Conservation (phyloP, 1,140 invertebrate species). For the Micrasema longulum region DNA sequence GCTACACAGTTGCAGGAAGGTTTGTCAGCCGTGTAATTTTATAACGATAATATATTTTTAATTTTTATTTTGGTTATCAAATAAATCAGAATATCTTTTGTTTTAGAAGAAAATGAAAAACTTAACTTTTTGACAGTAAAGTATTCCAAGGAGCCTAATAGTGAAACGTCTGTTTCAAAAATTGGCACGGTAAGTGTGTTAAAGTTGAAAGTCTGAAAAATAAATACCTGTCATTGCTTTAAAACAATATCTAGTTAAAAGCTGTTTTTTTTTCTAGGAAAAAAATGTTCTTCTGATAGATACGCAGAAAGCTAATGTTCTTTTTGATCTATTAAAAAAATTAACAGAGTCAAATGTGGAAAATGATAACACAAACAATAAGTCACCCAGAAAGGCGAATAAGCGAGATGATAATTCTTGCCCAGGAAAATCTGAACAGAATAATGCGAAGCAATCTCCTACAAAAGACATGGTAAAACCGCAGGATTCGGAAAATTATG, state of each 20-base stretch:
- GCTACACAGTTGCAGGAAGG: no score
- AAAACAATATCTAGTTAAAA: no score
- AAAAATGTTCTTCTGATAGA: slow-evolving; percentile 32
- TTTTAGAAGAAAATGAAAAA: slow-evolving; percentile 14
- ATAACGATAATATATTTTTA: no score
- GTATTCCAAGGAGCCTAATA: background rate
- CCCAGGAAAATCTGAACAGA: background rate
- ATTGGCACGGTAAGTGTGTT: no score
- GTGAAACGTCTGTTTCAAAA: no score
- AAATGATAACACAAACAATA: slow-evolving; percentile 4
- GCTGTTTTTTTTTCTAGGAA: slow-evolving; percentile 13
- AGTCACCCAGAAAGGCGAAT: background rate
- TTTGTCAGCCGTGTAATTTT: no score
- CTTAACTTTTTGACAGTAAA: background rate
- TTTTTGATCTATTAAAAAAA: slow-evolving; percentile 23
- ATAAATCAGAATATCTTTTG: no score
- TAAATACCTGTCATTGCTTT: background rate
- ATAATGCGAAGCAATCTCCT: background rate
- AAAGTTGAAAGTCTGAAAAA: no score
- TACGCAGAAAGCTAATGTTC: slow-evolving; percentile 27
- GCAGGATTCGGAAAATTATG: background rate
- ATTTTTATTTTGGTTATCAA: no score
- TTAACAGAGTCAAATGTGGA: slow-evolving; percentile 3
- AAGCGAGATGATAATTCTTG: background rate
- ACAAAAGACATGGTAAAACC: background rate